phyloP scores from a whole-genome alignment of 2,113 vertebrate genomes.

The Scomber scombrus region DNA sequence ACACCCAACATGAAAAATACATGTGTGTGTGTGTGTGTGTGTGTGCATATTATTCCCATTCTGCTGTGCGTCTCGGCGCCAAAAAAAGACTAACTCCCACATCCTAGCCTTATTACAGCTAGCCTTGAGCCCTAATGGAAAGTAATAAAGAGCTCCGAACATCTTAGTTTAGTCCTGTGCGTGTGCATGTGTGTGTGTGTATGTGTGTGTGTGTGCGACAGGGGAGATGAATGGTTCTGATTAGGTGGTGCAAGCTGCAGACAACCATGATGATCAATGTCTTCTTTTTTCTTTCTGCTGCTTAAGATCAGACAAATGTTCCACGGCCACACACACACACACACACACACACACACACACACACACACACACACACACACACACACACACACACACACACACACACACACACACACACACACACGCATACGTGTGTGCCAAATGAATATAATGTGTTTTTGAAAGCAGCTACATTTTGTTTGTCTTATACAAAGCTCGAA shows the following conservation, averaged over 20 bases:
- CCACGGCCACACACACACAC: neutral
- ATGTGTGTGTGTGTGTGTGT: neutral
- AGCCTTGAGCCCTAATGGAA: constrained; percentile 63
- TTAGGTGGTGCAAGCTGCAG: constrained; percentile 68
- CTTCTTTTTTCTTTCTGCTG: constrained; percentile 31
- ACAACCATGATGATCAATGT: constrained; percentile 72
- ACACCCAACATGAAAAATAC: constrained; percentile 45
- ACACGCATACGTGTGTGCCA: neutral
- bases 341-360: constrained; percentile 17
- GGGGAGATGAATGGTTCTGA: constrained; percentile 76
- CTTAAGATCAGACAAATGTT: constrained; percentile 46
- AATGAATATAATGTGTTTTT: neutral
- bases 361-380: too few species aligned
- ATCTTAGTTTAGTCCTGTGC: constrained; percentile 43
- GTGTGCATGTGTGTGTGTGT: constrained; percentile 19
- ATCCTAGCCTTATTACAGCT: constrained; percentile 55
- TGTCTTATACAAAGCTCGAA: neutral
- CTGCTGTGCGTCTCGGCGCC: constrained; percentile 26
- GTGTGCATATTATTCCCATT: constrained; percentile 36
- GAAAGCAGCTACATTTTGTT: constrained; percentile 12
- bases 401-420: constrained; percentile 40
- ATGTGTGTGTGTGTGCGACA: constrained; percentile 22
- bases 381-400: constrained; percentile 22
- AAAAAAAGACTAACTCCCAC: constrained; percentile 56
- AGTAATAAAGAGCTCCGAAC: constrained; percentile 63